Conservation (phyloP, 2,797 vertebrate species). For the Sarcoramphus papa region DNA sequence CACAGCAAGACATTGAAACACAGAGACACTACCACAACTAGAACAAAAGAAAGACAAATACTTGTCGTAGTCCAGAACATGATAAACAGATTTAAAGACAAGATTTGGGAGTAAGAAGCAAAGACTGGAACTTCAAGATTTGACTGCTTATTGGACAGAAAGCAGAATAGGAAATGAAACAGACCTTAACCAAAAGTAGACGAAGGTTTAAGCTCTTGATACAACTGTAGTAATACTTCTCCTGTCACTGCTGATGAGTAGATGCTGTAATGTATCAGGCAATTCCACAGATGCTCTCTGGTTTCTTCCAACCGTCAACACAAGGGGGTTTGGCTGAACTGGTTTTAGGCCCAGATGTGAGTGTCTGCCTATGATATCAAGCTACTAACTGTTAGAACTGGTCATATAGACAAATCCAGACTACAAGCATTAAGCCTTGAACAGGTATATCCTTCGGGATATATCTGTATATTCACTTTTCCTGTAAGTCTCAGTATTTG, state of each 20-base stretch:
- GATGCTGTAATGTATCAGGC: neutral
- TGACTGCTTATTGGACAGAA: neutral
- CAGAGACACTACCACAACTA: neutral
- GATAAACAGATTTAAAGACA: neutral
- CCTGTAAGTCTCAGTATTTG: neutral
- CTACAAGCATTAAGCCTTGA: neutral
- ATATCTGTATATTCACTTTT: neutral
- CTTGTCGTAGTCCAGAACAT: neutral
- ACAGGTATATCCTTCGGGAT: too few relatives aligned
- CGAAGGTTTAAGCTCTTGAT: neutral
- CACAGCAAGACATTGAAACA: neutral
- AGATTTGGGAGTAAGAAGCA: neutral
- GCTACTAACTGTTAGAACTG: neutral
- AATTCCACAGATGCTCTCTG: neutral
- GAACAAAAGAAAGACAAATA: neutral
- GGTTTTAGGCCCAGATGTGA: neutral
- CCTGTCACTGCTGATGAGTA: rapidly evolving
- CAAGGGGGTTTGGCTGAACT: neutral
- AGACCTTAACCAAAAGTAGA: neutral
- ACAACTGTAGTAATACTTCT: neutral
- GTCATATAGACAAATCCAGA: neutral
- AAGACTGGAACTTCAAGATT: neutral
- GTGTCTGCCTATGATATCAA: neutral
- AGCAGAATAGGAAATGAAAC: neutral
- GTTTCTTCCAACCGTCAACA: neutral